These are phyloP conservation scores for Caerostris darwini DNA, from an alignment of 1,140 invertebrate species.

Conservation along the genomic window DNA sequence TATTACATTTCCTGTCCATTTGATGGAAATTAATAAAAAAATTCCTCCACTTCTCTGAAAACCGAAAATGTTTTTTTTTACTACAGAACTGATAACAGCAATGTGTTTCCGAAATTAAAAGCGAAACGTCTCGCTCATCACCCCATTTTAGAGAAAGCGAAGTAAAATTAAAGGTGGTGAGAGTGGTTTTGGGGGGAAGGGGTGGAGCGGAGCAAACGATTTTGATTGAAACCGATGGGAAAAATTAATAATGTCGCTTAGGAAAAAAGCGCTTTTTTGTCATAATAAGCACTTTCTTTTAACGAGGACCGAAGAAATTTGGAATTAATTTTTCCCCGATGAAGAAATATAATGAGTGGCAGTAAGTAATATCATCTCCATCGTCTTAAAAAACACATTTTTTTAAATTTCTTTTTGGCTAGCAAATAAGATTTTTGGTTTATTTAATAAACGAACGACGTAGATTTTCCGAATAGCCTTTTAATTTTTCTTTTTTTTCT, in stretches of 20 bases:
- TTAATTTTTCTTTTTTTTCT: neutral
- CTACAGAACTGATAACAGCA: neutral
- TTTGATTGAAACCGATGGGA: constrained; percentile 35
- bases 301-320: constrained; percentile 20
- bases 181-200: constrained; percentile 4
- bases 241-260: constrained; percentile 55
- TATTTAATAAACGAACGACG: constrained; percentile 18
- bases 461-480: neutral
- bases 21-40: constrained; percentile 12
- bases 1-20: constrained; percentile 10
- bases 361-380: neutral
- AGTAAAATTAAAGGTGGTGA: constrained; percentile 29
- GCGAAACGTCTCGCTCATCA: neutral
- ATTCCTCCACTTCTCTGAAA: neutral
- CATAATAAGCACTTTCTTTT: constrained; percentile 11
- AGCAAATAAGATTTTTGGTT: neutral
- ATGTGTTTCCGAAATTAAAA: constrained; percentile 42
- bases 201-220: neutral
- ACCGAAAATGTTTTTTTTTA: neutral
- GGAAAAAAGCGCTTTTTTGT: neutral
- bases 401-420: neutral
- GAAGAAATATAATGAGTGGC: constrained; percentile 20
- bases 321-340: constrained; percentile 34
- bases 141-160: neutral
- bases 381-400: neutral